Evolutionary conservation across 2,113 vertebrate species (phyloP).

Genomic region (Crotalus horridus): DNA sequence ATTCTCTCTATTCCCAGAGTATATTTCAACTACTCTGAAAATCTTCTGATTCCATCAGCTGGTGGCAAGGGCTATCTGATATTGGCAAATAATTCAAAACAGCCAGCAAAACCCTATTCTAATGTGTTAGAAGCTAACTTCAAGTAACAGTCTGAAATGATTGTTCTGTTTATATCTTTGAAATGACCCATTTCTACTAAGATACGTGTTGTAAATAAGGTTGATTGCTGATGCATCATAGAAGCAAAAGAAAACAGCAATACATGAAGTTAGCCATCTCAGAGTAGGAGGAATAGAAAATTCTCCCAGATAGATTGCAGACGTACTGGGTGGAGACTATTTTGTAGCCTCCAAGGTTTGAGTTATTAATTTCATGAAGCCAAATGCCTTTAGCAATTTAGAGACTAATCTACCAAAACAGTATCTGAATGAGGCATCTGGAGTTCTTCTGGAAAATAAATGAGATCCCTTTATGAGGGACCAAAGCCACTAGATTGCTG

Average conservation of each 20-base stretch:
- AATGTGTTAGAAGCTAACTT: constrained; percentile 31
- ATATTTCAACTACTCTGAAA: background rate
- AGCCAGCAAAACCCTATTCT: constrained; percentile 17
- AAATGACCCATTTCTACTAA: background rate
- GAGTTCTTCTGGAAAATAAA: background rate
- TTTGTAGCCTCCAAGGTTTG: background rate
- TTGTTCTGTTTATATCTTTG: background rate
- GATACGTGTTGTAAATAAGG: background rate
- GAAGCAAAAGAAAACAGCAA: background rate
- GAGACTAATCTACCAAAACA: background rate
- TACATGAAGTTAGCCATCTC: background rate
- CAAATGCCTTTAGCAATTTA: background rate
- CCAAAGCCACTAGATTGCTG: background rate
- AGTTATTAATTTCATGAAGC: background rate
- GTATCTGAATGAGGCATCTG: background rate
- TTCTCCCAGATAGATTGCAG: background rate
- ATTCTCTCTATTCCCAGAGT: background rate
- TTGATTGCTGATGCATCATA: background rate
- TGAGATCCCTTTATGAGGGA: background rate
- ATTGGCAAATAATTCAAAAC: background rate
- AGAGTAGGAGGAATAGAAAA: background rate
- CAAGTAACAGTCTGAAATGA: constrained; percentile 10
- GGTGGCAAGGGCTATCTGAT: background rate
- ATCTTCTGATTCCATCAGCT: background rate
- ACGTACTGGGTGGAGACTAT: background rate